Evolutionary conservation across 2,888 invertebrate species (phyloP), one percentile per base, ranked within the genome.

Genomic region (Ischnura elegans): DNA sequence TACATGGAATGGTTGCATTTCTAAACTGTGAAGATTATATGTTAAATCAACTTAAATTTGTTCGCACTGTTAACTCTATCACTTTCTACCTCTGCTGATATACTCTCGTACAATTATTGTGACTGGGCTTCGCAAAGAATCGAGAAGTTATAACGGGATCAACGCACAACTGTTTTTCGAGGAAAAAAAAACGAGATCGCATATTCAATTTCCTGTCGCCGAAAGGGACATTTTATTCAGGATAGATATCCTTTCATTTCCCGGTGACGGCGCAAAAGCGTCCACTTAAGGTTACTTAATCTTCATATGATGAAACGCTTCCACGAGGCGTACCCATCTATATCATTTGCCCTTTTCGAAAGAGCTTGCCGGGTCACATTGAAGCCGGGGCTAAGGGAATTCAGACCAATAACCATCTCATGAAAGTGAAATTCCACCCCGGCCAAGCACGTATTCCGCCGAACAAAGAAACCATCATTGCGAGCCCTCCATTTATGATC

Each of bases 401-500:
- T 86, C 86, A 36, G 36, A 46, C 86, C 86, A 86, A 86, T 86
- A 86, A 86, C 86, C 86, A 86, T 86, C 86, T 86, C 86, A 86
- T 86, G 86, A 86, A 86, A 86, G 86, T 86, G n/a, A 86, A 86
- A 86, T 86, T n/a, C 43, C 43, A n/a, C 10, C 46, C 45, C 43
- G 13, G 21, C 42, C 85, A 85, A 43, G 61, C 61, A 61, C 61
- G 61, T 61, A 61, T 61, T 61, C 19, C 61, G 8, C 61, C 36
- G 10, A 76, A 76, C 76, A 76, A 86, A 43, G 86, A 46, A 86
- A n/a, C 46, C 46, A 45, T 86, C 25, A 25, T 46, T 19, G 45
- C 21, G 86, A 86, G 86, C 45, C 43, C 16, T 76, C 76, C 36
- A 36, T 76, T 76, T 76, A 36, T 36, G 43, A 86, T 43, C n/a